These are phyloP conservation scores for Synergus itoensis DNA, from an alignment of 2,888 invertebrate genomes.

Conservation along the genomic window DNA sequence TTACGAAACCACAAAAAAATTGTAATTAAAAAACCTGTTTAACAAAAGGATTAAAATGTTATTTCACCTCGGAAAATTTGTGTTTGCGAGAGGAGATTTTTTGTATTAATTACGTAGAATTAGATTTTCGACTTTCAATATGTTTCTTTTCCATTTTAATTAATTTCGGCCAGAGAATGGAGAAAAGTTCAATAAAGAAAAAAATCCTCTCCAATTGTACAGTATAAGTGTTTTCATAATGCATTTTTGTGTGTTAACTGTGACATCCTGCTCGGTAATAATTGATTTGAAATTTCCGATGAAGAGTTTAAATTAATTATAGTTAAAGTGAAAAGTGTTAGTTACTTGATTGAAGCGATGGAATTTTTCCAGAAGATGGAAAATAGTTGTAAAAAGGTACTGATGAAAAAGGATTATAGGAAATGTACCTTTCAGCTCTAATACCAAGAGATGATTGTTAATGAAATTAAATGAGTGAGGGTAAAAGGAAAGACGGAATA, in stretches of 20 bases:
- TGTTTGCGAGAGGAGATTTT: background rate
- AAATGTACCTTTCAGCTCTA: background rate
- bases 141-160: too few species aligned
- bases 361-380: background rate
- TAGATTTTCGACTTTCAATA: background rate
- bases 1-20: background rate
- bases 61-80: background rate
- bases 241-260: too few species aligned
- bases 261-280: too few species aligned
- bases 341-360: background rate
- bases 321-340: too few species aligned
- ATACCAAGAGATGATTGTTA: background rate
- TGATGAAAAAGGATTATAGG: background rate
- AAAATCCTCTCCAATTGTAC: too few species aligned
- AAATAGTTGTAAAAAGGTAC: background rate
- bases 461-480: background rate
- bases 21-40: background rate
- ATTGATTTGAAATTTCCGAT: too few species aligned
- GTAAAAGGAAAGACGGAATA: background rate
- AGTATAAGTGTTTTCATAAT: too few species aligned
- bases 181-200: too few species aligned
- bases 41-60: background rate
- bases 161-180: too few species aligned
- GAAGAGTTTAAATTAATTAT: too few species aligned
- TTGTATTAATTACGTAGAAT: background rate